phyloP scores from a whole-genome alignment of 2,113 vertebrate species.

The Bucco capensis region DNA sequence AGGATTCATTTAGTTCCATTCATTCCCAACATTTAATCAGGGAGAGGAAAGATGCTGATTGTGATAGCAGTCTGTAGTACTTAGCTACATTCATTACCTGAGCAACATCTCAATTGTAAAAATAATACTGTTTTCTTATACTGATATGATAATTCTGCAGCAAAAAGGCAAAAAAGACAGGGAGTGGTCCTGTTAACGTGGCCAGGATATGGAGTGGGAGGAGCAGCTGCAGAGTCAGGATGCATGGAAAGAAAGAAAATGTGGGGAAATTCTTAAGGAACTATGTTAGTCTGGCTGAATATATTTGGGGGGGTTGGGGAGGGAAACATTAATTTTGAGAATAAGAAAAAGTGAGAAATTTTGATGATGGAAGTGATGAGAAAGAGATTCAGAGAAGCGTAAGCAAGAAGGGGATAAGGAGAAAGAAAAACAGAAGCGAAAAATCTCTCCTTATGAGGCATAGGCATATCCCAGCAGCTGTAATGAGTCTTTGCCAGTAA shows the following conservation, averaged over 20 bases:
- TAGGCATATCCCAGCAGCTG: neutral
- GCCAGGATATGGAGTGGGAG: neutral
- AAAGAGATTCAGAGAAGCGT: neutral
- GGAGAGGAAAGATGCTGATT: neutral
- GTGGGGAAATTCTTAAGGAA: neutral
- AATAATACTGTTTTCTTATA: neutral
- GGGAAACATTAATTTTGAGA: neutral
- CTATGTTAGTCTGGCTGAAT: neutral
- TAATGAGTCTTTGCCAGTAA: neutral
- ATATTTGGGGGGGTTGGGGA: fast-evolving
- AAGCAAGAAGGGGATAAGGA: neutral
- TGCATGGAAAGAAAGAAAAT: neutral
- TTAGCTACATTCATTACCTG: neutral
- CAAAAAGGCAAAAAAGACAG: neutral
- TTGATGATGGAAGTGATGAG: neutral
- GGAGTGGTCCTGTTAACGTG: fast-evolving
- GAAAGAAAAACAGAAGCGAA: neutral
- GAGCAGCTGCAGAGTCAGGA: neutral
- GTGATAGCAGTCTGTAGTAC: neutral
- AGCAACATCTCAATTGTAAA: neutral
- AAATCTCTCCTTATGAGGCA: neutral
- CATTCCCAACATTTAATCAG: neutral
- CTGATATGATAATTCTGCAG: neutral
- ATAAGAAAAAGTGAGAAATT: neutral
- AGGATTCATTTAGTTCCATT: neutral